Percentiles rank a stretch among this genome's conserved stretches.
phyloP scores from a whole-genome alignment of 2,888 invertebrate species.

The Cataglyphis cursor region DNA sequence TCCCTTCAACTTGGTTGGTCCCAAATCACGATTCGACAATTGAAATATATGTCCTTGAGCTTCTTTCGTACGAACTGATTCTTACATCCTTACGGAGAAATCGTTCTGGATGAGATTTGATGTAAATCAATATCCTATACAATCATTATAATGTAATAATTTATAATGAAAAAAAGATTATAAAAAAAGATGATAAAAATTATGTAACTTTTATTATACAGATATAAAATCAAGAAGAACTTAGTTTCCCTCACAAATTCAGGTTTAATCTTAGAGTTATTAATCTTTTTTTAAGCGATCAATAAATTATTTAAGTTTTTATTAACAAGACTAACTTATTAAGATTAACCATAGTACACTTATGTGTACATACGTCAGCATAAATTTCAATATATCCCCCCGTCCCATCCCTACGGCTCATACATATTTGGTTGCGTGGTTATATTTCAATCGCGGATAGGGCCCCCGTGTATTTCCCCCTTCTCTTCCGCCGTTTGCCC shows the following conservation, averaged over 20 bases:
- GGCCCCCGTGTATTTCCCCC: conserved; percentile 26
- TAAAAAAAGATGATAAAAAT: no score
- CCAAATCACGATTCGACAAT: conserved; percentile 28
- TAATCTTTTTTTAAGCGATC: neutral
- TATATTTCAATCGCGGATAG: conserved; percentile 84
- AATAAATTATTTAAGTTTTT: neutral
- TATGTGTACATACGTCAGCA: conserved; percentile 54
- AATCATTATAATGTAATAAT: no score
- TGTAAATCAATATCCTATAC: conserved; percentile 35
- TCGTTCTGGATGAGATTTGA: conserved; percentile 44
- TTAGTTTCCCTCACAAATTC: no score
- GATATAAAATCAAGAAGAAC: no score
- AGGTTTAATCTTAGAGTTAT: neutral
- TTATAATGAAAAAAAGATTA: no score
- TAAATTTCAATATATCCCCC: conserved; percentile 73
- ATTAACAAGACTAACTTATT: neutral
- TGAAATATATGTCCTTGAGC: conserved; percentile 66
- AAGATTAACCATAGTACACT: conserved; percentile 38
- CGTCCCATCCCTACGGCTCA: conserved; percentile 17
- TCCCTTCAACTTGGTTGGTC: conserved; percentile 34
- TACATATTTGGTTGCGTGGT: conserved; percentile 81
- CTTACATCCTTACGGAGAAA: conserved; percentile 25
- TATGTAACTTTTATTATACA: no score
- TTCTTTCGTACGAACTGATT: conserved; percentile 66
- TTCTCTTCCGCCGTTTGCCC: conserved; percentile 42